Evolutionary conservation across 2,113 vertebrate species (phyloP).

Genomic region (Cyanoliseus patagonus): DNA sequence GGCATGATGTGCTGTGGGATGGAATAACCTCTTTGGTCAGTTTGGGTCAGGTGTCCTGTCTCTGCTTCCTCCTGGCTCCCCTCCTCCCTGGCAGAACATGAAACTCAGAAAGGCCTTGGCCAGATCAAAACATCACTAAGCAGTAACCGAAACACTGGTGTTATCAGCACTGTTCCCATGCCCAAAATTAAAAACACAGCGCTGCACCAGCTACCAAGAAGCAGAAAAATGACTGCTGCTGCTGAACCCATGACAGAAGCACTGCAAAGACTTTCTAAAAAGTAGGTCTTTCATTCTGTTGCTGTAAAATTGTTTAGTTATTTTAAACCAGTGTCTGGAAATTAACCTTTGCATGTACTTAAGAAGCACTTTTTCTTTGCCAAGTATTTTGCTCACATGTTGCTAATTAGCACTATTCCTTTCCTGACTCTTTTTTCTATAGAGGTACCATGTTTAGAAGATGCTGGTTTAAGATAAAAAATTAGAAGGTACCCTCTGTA

Average conservation of each 20-base stretch:
- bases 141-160: no score
- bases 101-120: no score
- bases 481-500: not conserved
- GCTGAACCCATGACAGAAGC: not conserved
- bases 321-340: not conserved
- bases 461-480: not conserved
- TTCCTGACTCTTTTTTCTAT: not conserved
- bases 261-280: not conserved
- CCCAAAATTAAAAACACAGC: no score
- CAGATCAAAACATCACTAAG: no score
- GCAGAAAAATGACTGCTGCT: no score
- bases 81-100: no score
- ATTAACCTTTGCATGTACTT: not conserved
- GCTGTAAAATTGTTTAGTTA: not conserved
- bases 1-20: no score
- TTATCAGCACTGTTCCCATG: no score
- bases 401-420: not conserved
- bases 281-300: not conserved
- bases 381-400: rapidly evolving
- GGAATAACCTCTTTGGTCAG: no score
- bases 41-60: no score
- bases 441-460: not conserved
- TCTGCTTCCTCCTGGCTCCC: no score
- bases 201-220: no score
- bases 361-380: not conserved